Conservation (phyloP, 2,797 vertebrate species). For the Anniella stebbinsi region DNA sequence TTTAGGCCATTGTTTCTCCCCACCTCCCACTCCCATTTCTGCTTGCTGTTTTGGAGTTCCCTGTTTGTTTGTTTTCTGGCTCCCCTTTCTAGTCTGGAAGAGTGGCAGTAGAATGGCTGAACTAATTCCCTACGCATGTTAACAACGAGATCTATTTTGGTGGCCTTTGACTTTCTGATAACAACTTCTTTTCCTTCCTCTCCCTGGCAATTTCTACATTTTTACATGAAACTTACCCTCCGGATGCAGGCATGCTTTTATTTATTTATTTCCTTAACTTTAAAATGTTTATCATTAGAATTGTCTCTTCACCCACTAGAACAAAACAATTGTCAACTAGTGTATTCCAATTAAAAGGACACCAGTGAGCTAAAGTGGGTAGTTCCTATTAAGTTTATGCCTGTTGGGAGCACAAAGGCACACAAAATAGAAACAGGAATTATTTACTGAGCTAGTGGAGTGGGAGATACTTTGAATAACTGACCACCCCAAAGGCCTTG, state of each 20-base stretch:
- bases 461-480: background rate
- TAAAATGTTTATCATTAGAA: conserved; percentile 1
- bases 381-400: conserved; percentile 26
- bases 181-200: background rate
- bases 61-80: too few species aligned
- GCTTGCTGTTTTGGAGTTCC: too few species aligned
- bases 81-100: background rate
- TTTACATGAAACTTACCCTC: background rate
- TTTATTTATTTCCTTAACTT: background rate
- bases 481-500: fast-evolving
- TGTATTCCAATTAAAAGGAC: background rate
- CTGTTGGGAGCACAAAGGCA: background rate
- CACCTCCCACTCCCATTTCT: too few species aligned
- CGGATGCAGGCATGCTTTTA: background rate
- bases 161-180: background rate
- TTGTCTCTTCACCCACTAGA: background rate
- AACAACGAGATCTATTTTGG: background rate
- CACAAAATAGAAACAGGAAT: fast-evolving
- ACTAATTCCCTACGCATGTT: background rate
- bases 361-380: conserved; percentile 22
- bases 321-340: background rate
- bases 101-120: background rate
- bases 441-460: background rate
- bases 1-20: too few species aligned
- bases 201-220: background rate